These are phyloP conservation scores for Holacanthus passer DNA, from an alignment of 2,113 vertebrate species.

Conservation along the genomic window DNA sequence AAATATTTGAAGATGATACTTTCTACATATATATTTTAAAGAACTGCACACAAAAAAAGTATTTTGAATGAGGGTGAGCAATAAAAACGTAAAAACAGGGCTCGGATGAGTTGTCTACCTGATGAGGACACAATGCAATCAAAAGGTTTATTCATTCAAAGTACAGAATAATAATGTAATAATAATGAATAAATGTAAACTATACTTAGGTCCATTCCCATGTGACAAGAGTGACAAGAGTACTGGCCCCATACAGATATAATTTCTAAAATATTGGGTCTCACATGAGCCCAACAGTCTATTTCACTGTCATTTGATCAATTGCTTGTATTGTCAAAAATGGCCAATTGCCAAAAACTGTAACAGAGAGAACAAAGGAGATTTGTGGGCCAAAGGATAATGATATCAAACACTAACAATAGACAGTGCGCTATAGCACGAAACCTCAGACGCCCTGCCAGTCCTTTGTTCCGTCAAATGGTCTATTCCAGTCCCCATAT, in stretches of 20 bases:
- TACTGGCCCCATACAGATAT: slow-evolving; percentile 26
- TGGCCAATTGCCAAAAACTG: slow-evolving; percentile 29
- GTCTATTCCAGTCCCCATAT: slow-evolving; percentile 80
- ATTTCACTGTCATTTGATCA: slow-evolving; percentile 39
- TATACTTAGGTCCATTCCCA: background rate
- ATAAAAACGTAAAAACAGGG: background rate
- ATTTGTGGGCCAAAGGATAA: slow-evolving; percentile 55
- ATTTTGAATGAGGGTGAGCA: too few species aligned
- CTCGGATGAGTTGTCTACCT: background rate
- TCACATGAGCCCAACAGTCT: background rate
- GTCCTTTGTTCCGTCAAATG: slow-evolving; percentile 73
- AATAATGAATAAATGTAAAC: too few species aligned
- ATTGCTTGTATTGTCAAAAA: slow-evolving; percentile 36
- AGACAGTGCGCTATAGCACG: slow-evolving; percentile 47
- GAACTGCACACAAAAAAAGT: too few species aligned
- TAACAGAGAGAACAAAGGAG: slow-evolving; percentile 47
- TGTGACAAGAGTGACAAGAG: slow-evolving; percentile 10
- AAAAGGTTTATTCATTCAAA: background rate
- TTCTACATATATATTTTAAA: too few species aligned
- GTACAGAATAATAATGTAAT: background rate
- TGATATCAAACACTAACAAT: slow-evolving; percentile 72
- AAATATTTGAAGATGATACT: too few species aligned
- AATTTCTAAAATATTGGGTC: slow-evolving; percentile 30
- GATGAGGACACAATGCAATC: background rate
- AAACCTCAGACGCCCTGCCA: slow-evolving; percentile 65